Conservation (phyloP, 2,797 vertebrate genomes). For the Phrynocephalus guinanensis region DNA sequence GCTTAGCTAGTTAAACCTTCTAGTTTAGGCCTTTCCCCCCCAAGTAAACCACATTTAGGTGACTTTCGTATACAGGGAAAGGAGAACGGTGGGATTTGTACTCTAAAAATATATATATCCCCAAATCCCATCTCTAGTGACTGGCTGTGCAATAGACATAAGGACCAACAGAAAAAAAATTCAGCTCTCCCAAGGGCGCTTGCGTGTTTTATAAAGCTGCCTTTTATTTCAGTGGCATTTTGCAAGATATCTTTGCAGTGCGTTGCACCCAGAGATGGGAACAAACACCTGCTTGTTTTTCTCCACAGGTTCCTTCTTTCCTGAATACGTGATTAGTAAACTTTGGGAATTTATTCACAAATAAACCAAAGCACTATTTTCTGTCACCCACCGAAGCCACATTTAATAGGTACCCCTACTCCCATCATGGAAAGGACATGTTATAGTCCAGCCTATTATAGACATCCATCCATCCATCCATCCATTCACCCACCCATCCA, state of each 20-base stretch:
- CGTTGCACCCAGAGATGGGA: not conserved
- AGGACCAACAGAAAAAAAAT: not conserved
- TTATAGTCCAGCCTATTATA: not conserved
- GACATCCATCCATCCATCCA: too few species aligned
- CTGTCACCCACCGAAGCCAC: not conserved
- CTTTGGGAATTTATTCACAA: not conserved
- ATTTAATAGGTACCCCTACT: not conserved
- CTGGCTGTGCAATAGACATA: constrained; percentile 50
- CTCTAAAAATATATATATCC: too few species aligned
- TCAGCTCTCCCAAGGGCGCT: not conserved
- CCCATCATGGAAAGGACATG: not conserved
- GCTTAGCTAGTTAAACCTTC: too few species aligned
- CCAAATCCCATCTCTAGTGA: too few species aligned
- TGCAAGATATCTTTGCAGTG: not conserved
- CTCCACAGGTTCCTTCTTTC: not conserved
- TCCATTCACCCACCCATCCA: too few species aligned
- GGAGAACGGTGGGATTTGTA: too few species aligned
- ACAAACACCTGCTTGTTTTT: not conserved
- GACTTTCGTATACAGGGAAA: too few species aligned
- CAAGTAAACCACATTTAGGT: too few species aligned
- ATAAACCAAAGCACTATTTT: not conserved
- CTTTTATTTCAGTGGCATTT: not conserved
- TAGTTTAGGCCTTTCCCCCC: too few species aligned
- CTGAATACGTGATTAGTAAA: not conserved
- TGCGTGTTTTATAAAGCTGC: not conserved